Evolutionary conservation across 2,888 invertebrate genomes (phyloP).

Genomic region (Diabrotica balteata): DNA sequence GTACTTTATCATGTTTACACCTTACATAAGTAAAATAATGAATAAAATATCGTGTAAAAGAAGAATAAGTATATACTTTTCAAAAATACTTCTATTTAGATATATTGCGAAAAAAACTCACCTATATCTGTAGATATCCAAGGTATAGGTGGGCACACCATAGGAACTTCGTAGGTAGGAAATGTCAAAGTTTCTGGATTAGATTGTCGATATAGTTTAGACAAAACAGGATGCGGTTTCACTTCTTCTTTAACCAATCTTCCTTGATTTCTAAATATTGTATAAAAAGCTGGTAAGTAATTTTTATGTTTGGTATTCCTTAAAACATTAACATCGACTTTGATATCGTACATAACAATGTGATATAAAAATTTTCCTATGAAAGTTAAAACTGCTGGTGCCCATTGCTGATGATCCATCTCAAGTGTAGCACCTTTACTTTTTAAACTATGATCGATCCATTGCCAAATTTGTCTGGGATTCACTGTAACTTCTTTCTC

Average conservation of each 20-base stretch:
- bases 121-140: constrained; percentile 69
- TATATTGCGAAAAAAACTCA: background rate
- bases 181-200: constrained; percentile 74
- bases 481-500: constrained; percentile 57
- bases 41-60: too few species aligned
- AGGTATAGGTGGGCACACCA: constrained; percentile 84
- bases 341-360: constrained; percentile 84
- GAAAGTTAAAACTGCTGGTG: constrained; percentile 66
- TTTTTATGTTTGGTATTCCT: constrained; percentile 65
- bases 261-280: constrained; percentile 75
- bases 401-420: constrained; percentile 69
- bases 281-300: constrained; percentile 79
- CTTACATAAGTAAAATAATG: too few species aligned
- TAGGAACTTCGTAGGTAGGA: constrained; percentile 76
- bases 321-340: constrained; percentile 79
- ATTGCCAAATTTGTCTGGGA: constrained; percentile 77
- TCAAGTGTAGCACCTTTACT: constrained; percentile 50
- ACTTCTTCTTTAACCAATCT: constrained; percentile 73
- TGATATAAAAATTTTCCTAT: constrained; percentile 88
- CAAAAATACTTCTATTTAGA: too few species aligned
- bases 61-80: too few species aligned
- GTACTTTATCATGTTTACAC: too few species aligned
- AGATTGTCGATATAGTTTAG: constrained; percentile 73
- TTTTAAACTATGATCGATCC: constrained; percentile 63
- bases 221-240: constrained; percentile 84